Conservation (phyloP, 1,140 invertebrate genomes). For the Antheraea mylitta region DNA sequence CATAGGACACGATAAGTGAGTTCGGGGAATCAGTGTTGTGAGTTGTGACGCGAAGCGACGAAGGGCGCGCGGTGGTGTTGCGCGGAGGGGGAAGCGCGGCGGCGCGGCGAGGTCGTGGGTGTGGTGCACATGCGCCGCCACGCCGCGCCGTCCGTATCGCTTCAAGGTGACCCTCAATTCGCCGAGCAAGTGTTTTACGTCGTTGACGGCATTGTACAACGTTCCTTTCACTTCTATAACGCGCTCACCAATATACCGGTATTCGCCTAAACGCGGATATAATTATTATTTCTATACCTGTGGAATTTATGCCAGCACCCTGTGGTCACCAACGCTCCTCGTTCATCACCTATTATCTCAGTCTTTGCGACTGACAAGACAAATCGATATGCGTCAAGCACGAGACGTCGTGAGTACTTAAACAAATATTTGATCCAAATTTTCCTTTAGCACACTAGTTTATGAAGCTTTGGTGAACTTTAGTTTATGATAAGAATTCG, state of each 20-base stretch:
- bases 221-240: slow-evolving; percentile 68
- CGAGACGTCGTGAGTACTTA: slow-evolving; percentile 67
- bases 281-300: slow-evolving; percentile 41
- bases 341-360: slow-evolving; percentile 73
- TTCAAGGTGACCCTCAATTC: slow-evolving; percentile 71
- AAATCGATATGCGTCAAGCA: slow-evolving; percentile 75
- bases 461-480: background rate
- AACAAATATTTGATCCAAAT: slow-evolving; percentile 54
- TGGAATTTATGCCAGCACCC: slow-evolving; percentile 69
- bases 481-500: background rate
- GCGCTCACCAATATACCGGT: slow-evolving; percentile 46
- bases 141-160: slow-evolving; percentile 35
- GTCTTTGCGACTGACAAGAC: slow-evolving; percentile 68
- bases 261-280: slow-evolving; percentile 60
- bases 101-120: slow-evolving; percentile 50
- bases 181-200: slow-evolving; percentile 50
- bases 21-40: slow-evolving; percentile 33
- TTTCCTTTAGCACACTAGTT: slow-evolving; percentile 24
- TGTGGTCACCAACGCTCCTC: slow-evolving; percentile 73
- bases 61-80: slow-evolving; percentile 37
- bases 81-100: slow-evolving; percentile 30
- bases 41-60: slow-evolving; percentile 48
- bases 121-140: slow-evolving; percentile 71
- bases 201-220: slow-evolving; percentile 42
- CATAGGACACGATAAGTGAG: slow-evolving; percentile 13